A percentile compares a stretch with the other conserved stretches of the same genome.
phyloP scores from a whole-genome alignment of 2,113 vertebrate genomes.

The Peucedramus taeniatus region DNA sequence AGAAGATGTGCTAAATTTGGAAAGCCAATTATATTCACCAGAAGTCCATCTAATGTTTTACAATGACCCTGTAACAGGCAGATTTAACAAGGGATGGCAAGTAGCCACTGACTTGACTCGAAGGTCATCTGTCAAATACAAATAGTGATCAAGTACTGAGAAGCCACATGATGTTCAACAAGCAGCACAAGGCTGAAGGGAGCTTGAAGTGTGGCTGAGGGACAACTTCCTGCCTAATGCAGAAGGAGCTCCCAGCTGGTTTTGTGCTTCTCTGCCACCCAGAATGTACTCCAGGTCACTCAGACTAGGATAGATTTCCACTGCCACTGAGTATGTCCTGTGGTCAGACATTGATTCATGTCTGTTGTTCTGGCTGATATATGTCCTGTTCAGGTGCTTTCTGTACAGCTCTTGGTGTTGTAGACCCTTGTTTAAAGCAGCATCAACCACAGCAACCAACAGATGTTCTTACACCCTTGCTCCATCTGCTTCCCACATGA shows the following conservation, averaged over 20 bases:
- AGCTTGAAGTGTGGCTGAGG: background rate
- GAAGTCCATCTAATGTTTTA: conserved; percentile 8
- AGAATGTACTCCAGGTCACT: background rate
- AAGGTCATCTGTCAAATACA: background rate
- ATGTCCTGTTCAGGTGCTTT: background rate
- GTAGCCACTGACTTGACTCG: background rate
- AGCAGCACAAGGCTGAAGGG: background rate
- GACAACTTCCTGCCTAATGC: background rate
- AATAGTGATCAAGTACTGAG: background rate
- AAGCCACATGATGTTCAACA: background rate
- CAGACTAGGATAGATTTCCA: background rate
- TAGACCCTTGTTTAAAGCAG: background rate
- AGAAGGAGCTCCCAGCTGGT: background rate
- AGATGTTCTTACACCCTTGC: background rate
- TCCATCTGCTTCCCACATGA: background rate
- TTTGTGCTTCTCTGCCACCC: background rate
- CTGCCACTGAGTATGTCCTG: background rate
- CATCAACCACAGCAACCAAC: background rate
- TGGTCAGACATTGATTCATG: background rate
- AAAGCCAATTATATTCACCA: conserved; percentile 25
- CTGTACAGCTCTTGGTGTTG: background rate
- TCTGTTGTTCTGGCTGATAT: background rate
- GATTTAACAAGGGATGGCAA: conserved; percentile 21
- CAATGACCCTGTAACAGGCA: background rate
- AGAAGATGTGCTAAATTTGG: conserved; percentile 46